These are phyloP conservation scores for Setipinna tenuifilis DNA, from an alignment of 2,797 vertebrate species.

Conservation along the genomic window DNA sequence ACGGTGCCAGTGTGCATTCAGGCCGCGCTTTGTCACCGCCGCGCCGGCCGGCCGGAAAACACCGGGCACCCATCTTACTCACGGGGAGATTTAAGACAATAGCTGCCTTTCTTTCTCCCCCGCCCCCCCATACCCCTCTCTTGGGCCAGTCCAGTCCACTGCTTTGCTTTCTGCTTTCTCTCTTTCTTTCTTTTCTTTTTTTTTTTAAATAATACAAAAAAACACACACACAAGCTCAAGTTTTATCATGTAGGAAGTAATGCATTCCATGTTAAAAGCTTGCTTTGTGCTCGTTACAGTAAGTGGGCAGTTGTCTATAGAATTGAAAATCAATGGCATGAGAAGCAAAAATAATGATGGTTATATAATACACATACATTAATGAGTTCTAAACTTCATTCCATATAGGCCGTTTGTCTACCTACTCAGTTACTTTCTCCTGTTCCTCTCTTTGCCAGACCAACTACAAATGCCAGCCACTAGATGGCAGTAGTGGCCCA, in stretches of 20 bases:
- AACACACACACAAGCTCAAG: conserved; percentile 20
- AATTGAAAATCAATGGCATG: neutral
- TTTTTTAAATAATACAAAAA: neutral
- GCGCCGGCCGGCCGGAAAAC: conserved; percentile 29
- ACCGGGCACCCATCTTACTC: conserved; percentile 42
- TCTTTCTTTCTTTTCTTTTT: neutral
- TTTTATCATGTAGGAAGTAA: neutral
- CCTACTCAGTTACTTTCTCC: neutral
- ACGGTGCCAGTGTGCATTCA: conserved; percentile 35
- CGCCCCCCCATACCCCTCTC: no score
- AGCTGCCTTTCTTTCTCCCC: neutral
- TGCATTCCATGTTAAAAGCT: neutral
- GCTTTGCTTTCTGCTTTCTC: neutral
- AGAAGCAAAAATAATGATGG: neutral
- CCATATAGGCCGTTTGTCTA: neutral
- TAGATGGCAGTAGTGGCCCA: conserved; percentile 76
- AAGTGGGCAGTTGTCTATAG: neutral
- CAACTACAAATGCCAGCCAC: conserved; percentile 65
- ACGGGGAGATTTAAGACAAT: conserved; percentile 29
- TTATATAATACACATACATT: no score
- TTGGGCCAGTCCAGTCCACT: neutral
- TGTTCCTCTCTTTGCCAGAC: neutral
- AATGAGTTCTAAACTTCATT: neutral
- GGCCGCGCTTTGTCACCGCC: conserved; percentile 28
- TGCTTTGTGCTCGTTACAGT: neutral